Percentiles rank a stretch among this genome's conserved stretches.
These are phyloP conservation scores for Carcharodon carcharias DNA, from an alignment of 2,797 vertebrate genomes.

Conservation along the genomic window DNA sequence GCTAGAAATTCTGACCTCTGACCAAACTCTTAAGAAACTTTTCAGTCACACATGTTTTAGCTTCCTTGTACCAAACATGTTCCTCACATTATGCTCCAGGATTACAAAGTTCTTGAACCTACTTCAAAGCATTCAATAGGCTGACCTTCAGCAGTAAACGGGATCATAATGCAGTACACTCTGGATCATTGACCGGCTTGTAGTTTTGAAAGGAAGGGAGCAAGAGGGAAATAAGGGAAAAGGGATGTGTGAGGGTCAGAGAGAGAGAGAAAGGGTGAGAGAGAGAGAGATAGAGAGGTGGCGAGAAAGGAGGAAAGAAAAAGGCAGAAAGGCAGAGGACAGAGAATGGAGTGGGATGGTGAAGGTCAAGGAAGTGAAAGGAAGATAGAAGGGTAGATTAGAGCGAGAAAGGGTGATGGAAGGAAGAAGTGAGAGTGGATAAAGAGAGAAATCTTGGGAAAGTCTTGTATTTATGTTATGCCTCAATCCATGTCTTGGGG, in stretches of 20 bases:
- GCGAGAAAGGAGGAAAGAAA: slow-evolving; percentile 42
- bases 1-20: background rate
- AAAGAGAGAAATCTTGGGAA: slow-evolving; percentile 45
- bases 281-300: slow-evolving; percentile 47
- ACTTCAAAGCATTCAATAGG: background rate
- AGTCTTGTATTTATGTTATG: background rate
- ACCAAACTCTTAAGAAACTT: background rate
- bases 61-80: background rate
- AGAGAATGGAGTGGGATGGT: slow-evolving; percentile 40
- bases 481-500: background rate
- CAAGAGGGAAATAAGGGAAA: slow-evolving; percentile 40
- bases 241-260: background rate
- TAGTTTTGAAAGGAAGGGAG: slow-evolving; percentile 32
- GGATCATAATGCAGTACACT: background rate
- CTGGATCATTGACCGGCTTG: background rate
- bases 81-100: background rate
- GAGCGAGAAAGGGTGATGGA: slow-evolving; percentile 45
- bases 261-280: too few relatives aligned
- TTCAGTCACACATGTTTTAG: background rate
- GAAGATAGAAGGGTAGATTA: slow-evolving; percentile 35
- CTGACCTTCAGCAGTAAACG: background rate
- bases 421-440: slow-evolving; percentile 51
- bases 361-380: slow-evolving; percentile 42
- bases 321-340: slow-evolving; percentile 38
- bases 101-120: background rate